Evolutionary conservation across 2,113 vertebrate genomes (phyloP).

Genomic region (Elgaria multicarinata): DNA sequence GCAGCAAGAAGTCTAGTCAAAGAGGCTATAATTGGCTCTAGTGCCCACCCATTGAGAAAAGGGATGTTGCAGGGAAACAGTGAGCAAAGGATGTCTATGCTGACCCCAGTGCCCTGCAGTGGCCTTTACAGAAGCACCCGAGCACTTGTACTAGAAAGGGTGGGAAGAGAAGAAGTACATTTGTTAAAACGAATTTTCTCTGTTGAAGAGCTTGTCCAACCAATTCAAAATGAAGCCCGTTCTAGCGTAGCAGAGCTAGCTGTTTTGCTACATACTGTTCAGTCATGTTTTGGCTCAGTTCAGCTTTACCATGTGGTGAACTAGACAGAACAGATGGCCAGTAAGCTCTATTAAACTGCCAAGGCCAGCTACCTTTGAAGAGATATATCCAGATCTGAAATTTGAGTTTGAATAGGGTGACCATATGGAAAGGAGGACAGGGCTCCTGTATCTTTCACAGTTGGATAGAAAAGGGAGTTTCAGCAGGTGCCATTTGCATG

Average conservation of each 20-base stretch:
- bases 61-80: constrained; percentile 22
- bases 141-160: not conserved
- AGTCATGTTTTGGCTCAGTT: constrained; percentile 64
- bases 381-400: constrained; percentile 43
- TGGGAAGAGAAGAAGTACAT: not conserved
- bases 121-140: not conserved
- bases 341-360: constrained; percentile 72
- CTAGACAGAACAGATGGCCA: constrained; percentile 76
- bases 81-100: not conserved
- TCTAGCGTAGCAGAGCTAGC: constrained; percentile 31
- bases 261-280: constrained; percentile 53
- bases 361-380: constrained; percentile 57
- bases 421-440: no score
- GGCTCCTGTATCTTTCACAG: no score
- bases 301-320: constrained; percentile 70
- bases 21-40: constrained; percentile 24
- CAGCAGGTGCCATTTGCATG: no score
- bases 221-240: not conserved
- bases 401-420: constrained; percentile 47
- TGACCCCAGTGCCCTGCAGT: not conserved
- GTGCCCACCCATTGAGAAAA: constrained; percentile 56
- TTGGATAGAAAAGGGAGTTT: no score
- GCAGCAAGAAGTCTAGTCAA: constrained; percentile 47
- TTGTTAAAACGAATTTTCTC: not conserved
- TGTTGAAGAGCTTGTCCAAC: not conserved